Percentiles rank a stretch among this genome's conserved stretches.
Evolutionary conservation across 2,797 vertebrate genomes (phyloP).

Genomic region (Pseudochaenichthys georgianus): DNA sequence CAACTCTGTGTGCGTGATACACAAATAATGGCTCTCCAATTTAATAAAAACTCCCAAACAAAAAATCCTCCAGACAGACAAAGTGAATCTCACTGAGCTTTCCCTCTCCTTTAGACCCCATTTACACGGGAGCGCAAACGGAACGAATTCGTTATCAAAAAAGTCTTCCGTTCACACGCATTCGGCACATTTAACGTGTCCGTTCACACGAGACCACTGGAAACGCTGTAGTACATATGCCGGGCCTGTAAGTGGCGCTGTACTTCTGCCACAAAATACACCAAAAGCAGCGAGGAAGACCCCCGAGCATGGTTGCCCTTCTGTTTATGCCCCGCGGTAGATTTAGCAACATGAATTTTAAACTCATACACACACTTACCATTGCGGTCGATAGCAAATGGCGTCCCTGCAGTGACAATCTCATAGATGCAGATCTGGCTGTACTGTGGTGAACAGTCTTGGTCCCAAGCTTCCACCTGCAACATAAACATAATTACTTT

Average conservation of each 20-base stretch:
- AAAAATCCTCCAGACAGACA: constrained; percentile 10
- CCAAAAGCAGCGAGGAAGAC: too few relatives aligned
- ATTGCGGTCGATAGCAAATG: constrained; percentile 97
- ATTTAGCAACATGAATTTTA: not conserved
- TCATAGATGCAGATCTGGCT: constrained; percentile 99
- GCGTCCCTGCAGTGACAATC: constrained; percentile 92
- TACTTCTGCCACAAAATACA: too few relatives aligned
- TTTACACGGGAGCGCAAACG: too few relatives aligned
- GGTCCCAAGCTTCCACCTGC: constrained; percentile 94
- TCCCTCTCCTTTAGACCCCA: not conserved
- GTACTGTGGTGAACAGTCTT: constrained; percentile 97
- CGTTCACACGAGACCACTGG: too few relatives aligned
- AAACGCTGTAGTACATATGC: too few relatives aligned
- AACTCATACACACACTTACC: constrained; percentile 84
- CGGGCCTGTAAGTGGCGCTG: too few relatives aligned
- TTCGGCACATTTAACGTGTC: too few relatives aligned
- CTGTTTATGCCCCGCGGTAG: too few relatives aligned
- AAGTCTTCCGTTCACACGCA: too few relatives aligned
- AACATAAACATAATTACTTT: constrained; percentile 30
- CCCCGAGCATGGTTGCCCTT: too few relatives aligned
- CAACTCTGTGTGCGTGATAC: not conserved
- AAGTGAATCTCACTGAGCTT: constrained; percentile 3
- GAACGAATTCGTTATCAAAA: too few relatives aligned
- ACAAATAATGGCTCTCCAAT: not conserved
- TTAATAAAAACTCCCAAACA: not conserved